These are phyloP conservation scores for Turritopsis rubra DNA, from an alignment of 30 jellyfish, hydroid and myxozoan species.

Conservation along the genomic window DNA sequence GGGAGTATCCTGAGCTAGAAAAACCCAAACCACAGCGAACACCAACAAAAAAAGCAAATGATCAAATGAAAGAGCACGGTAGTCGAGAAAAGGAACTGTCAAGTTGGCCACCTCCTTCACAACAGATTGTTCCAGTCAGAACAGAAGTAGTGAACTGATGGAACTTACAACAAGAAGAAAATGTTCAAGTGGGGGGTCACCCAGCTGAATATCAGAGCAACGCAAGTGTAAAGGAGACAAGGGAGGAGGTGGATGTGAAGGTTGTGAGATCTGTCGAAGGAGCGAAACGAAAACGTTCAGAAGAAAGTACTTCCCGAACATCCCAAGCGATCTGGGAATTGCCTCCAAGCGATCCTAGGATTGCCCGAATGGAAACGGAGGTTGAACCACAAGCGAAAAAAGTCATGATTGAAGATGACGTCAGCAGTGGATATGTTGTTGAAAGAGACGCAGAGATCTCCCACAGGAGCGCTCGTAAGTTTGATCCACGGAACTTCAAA, in stretches of 20 bases:
- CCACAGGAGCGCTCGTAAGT: not conserved
- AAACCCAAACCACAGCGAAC: not conserved
- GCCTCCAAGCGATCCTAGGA: not conserved
- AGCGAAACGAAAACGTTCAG: not conserved
- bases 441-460: not conserved
- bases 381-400: not conserved
- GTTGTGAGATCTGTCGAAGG: not conserved
- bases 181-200: no score
- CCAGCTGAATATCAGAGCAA: no score
- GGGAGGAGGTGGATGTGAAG: not conserved
- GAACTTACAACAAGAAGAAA: not conserved
- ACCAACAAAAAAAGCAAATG: no score
- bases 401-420: not conserved
- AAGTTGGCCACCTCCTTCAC: constrained; percentile 55
- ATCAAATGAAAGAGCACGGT: not conserved
- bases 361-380: not conserved
- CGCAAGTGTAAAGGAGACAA: not conserved
- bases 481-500: constrained; percentile 8
- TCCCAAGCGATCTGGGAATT: no score
- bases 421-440: not conserved
- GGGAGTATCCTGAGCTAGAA: constrained; percentile 25
- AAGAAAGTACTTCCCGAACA: no score
- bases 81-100: constrained; percentile 14
- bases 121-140: not conserved
- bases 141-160: not conserved